Conservation (phyloP, 2,888 invertebrate species). For the Carterocephalus palaemon region DNA sequence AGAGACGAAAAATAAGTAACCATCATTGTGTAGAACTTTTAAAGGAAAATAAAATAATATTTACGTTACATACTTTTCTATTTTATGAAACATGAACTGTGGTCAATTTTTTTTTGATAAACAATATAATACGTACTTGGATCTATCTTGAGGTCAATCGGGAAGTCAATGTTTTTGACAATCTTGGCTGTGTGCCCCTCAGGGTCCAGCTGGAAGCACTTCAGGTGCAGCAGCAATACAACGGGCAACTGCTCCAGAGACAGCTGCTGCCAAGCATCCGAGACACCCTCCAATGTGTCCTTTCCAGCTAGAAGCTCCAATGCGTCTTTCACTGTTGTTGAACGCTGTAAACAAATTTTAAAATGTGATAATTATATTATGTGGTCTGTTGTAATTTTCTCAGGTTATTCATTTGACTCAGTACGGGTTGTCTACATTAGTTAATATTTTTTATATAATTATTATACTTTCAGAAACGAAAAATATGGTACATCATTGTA, state of each 20-base stretch:
- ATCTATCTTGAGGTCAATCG: constrained; percentile 93
- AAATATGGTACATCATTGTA: constrained; percentile 19
- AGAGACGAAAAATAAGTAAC: constrained; percentile 72
- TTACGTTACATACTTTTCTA: no score
- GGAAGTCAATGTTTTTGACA: constrained; percentile 93
- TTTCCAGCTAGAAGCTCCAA: constrained; percentile 90
- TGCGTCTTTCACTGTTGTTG: constrained; percentile 90
- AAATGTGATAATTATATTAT: neutral
- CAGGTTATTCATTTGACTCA: constrained; percentile 3
- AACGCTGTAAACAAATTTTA: constrained; percentile 78
- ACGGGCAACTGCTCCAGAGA: constrained; percentile 93
- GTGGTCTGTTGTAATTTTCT: no score
- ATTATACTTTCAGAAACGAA: constrained; percentile 22
- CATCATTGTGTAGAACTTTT: constrained; percentile 60
- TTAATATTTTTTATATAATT: neutral
- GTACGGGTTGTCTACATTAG: constrained; percentile 12
- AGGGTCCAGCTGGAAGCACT: constrained; percentile 93
- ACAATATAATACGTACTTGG: constrained; percentile 80
- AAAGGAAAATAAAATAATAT: no score
- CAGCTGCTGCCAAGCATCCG: constrained; percentile 93
- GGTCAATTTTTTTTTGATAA: no score
- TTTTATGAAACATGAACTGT: no score
- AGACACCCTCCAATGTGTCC: constrained; percentile 92
- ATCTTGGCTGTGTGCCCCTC: constrained; percentile 96
- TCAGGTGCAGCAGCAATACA: constrained; percentile 93